Evolutionary conservation across 2,888 invertebrate species (phyloP).

Genomic region (Acrobasis repandana): DNA sequence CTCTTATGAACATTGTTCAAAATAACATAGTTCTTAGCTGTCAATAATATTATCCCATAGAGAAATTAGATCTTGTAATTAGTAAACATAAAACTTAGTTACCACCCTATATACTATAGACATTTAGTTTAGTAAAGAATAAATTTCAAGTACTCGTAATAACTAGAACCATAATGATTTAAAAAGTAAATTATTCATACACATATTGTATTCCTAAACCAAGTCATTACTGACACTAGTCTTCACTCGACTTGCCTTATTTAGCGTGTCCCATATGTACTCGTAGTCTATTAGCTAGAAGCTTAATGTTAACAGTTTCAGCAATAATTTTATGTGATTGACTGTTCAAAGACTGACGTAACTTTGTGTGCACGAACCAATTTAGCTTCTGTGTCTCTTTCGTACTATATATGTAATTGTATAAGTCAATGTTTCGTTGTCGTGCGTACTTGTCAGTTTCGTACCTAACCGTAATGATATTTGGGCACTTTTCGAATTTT

Average conservation of each 20-base stretch:
- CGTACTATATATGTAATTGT: constrained; percentile 37
- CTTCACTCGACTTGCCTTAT: constrained; percentile 20
- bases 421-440: constrained; percentile 26
- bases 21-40: not conserved
- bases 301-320: constrained; percentile 49
- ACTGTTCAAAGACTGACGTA: constrained; percentile 76
- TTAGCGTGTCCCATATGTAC: constrained; percentile 17
- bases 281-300: constrained; percentile 32
- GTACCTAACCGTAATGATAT: constrained; percentile 24
- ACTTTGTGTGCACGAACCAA: constrained; percentile 63
- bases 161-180: not conserved
- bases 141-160: not conserved
- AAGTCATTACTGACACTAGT: not conserved
- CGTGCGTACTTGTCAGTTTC: constrained; percentile 26
- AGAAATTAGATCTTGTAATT: constrained; percentile 12
- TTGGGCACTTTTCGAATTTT: constrained; percentile 27
- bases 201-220: not conserved
- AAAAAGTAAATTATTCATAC: not conserved
- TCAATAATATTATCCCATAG: constrained; percentile 4
- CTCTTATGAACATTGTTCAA: not conserved
- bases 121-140: constrained; percentile 1
- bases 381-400: constrained; percentile 42
- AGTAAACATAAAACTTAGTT: constrained; percentile 1
- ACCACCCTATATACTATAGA: constrained; percentile 8
- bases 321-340: constrained; percentile 78